Conservation (phyloP, 1,140 invertebrate species). For the Apolygus lucorum region DNA sequence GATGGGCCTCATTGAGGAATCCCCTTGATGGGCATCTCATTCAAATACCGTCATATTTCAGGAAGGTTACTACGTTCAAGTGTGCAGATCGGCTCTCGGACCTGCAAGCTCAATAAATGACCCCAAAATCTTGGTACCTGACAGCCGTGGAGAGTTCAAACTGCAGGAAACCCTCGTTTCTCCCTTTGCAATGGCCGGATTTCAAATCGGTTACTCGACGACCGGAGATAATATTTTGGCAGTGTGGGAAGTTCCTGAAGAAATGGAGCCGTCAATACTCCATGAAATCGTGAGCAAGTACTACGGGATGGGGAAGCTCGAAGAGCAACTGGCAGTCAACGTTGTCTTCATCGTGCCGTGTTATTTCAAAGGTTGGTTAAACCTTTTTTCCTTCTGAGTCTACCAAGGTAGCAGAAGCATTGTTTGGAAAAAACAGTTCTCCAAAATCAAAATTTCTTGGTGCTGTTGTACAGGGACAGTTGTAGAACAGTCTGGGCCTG, state of each 20-base stretch:
- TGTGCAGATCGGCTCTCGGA: constrained; percentile 76
- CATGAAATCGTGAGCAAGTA: not conserved
- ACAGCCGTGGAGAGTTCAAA: constrained; percentile 65
- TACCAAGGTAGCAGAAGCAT: too few species aligned
- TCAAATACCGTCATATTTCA: too few species aligned
- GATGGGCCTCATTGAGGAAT: too few species aligned
- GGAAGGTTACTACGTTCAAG: constrained; percentile 79
- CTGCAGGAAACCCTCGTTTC: constrained; percentile 56
- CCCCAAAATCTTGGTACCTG: constrained; percentile 56
- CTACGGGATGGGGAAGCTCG: not conserved
- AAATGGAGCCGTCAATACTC: not conserved
- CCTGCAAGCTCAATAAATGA: constrained; percentile 42
- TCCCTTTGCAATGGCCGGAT: constrained; percentile 67
- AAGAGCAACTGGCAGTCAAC: not conserved
- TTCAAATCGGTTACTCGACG: constrained; percentile 59
- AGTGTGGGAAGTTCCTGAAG: constrained; percentile 84
- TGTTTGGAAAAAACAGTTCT: too few species aligned
- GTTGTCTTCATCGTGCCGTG: not conserved
- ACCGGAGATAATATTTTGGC: constrained; percentile 67
- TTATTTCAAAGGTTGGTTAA: not conserved
- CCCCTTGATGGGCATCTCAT: too few species aligned
- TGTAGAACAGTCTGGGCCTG: too few species aligned
- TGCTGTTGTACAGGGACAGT: too few species aligned
- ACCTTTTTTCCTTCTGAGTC: not conserved
- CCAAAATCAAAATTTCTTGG: too few species aligned